These are phyloP conservation scores for Drosophila pseudotalamancana DNA, from an alignment of 2,888 invertebrate genomes.

Conservation along the genomic window DNA sequence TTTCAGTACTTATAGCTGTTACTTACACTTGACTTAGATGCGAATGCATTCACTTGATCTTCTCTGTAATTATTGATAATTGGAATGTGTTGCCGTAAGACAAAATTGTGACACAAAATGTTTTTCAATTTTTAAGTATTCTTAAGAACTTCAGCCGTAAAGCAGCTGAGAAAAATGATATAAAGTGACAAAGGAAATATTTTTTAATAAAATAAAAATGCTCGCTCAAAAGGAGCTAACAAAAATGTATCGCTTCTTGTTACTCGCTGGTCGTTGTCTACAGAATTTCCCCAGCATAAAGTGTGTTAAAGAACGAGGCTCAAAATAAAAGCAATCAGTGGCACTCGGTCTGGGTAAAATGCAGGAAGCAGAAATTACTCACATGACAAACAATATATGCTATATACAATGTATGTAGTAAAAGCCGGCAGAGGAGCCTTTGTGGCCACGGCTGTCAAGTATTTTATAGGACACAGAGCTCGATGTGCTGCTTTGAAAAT, in stretches of 20 bases:
- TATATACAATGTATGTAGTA: conserved; percentile 33
- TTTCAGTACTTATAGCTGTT: too few species aligned
- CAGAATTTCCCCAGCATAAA: conserved; percentile 15
- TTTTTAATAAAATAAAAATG: background rate
- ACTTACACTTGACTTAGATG: too few species aligned
- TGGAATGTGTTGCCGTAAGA: background rate
- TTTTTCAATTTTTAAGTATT: background rate
- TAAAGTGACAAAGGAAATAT: conserved; percentile 15
- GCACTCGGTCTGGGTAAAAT: conserved; percentile 29
- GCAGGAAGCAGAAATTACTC: conserved; percentile 63
- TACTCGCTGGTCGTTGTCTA: conserved; percentile 3
- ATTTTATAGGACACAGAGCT: conserved; percentile 8
- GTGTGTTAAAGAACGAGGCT: background rate
- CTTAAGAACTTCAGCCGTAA: background rate
- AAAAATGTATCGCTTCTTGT: conserved; percentile 14
- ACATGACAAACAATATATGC: conserved; percentile 52
- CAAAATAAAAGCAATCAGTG: conserved; percentile 55
- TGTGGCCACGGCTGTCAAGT: conserved; percentile 29
- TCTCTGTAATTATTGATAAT: background rate
- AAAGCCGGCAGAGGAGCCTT: conserved; percentile 32
- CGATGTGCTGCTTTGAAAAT: conserved; percentile 21
- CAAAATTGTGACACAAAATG: background rate
- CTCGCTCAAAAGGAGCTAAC: conserved; percentile 8
- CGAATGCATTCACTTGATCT: too few species aligned
- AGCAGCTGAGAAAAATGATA: background rate